phyloP scores from a whole-genome alignment of 2,888 invertebrate genomes.

The Litoditis marina region DNA sequence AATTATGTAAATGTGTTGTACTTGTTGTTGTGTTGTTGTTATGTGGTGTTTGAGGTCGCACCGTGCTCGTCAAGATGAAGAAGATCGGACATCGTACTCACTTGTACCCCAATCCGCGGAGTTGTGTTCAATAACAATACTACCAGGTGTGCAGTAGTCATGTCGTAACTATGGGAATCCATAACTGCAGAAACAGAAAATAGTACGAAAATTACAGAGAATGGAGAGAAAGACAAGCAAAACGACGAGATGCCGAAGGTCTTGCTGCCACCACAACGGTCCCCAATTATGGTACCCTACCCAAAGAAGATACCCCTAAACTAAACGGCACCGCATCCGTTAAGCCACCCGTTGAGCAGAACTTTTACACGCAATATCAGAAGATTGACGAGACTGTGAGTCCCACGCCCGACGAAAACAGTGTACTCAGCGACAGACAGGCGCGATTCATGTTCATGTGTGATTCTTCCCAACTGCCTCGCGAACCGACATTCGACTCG shows the following conservation, averaged over 20 bases:
- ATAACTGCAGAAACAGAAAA: too few relatives aligned
- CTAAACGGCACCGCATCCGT: constrained; percentile 10
- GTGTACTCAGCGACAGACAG: constrained; percentile 34
- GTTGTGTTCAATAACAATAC: too few relatives aligned
- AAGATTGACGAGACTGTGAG: constrained; percentile 13
- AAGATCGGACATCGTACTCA: too few relatives aligned
- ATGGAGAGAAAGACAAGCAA: background rate
- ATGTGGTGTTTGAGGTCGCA: too few relatives aligned
- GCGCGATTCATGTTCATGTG: constrained; percentile 55
- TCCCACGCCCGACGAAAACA: constrained; percentile 20
- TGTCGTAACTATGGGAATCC: too few relatives aligned
- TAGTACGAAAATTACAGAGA: constrained; percentile 7
- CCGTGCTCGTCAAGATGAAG: too few relatives aligned
- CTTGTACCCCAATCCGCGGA: too few relatives aligned
- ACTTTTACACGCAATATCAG: constrained; percentile 8
- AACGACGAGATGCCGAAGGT: constrained; percentile 12
- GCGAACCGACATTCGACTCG: constrained; percentile 46
- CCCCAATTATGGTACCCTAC: constrained; percentile 21
- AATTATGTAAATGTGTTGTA: background rate
- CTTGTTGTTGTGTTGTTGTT: too few relatives aligned
- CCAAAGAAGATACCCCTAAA: constrained; percentile 1
- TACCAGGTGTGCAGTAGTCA: too few relatives aligned
- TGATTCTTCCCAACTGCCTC: constrained; percentile 55
- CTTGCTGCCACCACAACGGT: constrained; percentile 10
- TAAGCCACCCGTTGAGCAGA: constrained; percentile 3